Base-by-base conservation (phyloP, 1,140 invertebrate genomes). In the Manduca sexta region DNA sequence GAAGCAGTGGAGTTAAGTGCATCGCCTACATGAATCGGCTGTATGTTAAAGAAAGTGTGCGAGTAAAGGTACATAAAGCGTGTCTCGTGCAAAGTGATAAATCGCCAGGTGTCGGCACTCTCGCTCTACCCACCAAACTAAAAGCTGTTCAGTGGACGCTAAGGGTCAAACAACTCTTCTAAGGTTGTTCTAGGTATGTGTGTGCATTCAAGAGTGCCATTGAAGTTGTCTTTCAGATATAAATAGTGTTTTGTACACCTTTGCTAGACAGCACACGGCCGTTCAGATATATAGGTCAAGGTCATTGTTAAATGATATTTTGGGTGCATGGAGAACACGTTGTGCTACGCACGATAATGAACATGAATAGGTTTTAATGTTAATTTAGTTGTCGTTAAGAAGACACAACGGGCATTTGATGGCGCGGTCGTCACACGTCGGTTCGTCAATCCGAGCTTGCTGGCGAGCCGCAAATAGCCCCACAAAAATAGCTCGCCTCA, bases 391-490 rank as follows among this genome's bases (percentile, higher is more conserved):
- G 60, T 67, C 58, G 63, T 65, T 69, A 69, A 51, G 56, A 54
- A 58, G 55, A 52, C 16, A 71, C 59, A 72, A 68, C 66, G 55
- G 60, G 56, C 50, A 64, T 54, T 56, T 72, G 64, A 74, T 68
- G 74, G 65, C 58, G 64, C 61, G 66, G 59, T 68, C 75, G 71
- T 81, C 79, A 82, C 76, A 82, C 59, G 71, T 75, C 74, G 73
- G 77, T 73, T 74, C 80, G 80, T 84, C 80, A 84, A 84, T 85
- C 78, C 70, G 67, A 71, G 79, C 73, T 71, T 74, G 80, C 80
- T 74, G 64, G 68, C 74, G 65, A 49, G 76, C 70, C 77, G 63
- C 56, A 83, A 85, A 84, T 84, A 85, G 79, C 70, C 52, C 62
- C 51, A 63, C 79, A 54, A 60, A 84, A 86, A 86, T 86, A 86